Evolutionary conservation across 2,888 invertebrate genomes (phyloP), one percentile per base, ranked within the genome.

Genomic region (Hyposoter dolosus): DNA sequence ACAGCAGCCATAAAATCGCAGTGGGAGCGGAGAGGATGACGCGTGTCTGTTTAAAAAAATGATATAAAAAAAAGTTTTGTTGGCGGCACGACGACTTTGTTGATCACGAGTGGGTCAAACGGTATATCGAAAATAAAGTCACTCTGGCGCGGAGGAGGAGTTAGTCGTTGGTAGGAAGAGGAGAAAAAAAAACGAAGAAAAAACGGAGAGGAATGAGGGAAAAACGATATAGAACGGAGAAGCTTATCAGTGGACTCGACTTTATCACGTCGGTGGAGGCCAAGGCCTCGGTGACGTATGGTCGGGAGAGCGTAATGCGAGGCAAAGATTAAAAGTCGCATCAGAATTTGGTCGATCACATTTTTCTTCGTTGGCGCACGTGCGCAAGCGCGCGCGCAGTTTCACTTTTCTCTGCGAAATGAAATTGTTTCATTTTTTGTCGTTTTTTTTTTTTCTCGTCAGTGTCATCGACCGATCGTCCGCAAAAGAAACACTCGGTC

Each of bases 221-320:
- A 19, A 71, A 53, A 66, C 56, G 45, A 28, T 66, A 83, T 66
- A 40, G 68, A 68, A 40, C 32, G 65, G 40, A 32, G 12, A 65
- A 78, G 85, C 89, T 90, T 90, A 91, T 91, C 90, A 83, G 76
- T 78, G 83, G 83, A 87, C 86, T 87, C 83, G 88, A 85, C 89
- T 89, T 90, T 90, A 90, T 91, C 91, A 88, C 78, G 75, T 85
- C 85, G 82, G 85, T 89, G 89, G 89, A 90, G 90, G 91, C 90
- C 90, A 91, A 90, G 90, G 91, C 84, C 68, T 77, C 88, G 88
- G 68, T 90, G 88, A 89, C 89, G 86, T 84, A 78, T 71, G 47
- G 53, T 6, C 45, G 84, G 81, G 72, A 74, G 68, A 83, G 84
- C 88, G 77, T 60, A 28, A 47, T 74, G 79, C 87, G 78, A 45